phyloP scores from a whole-genome alignment of 1,140 invertebrate genomes.

The Diorhabda elongata region DNA sequence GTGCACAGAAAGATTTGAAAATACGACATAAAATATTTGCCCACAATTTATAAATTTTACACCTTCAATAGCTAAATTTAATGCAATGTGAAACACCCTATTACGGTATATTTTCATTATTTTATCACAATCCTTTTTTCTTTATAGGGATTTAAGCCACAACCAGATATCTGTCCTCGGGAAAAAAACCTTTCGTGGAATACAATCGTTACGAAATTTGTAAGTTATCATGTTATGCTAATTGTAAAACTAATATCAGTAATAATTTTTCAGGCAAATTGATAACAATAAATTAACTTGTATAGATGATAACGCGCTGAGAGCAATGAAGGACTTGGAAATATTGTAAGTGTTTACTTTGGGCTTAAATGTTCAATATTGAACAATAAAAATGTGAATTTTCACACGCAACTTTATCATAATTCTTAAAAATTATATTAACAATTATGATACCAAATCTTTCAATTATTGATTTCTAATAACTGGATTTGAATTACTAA shows the following conservation, averaged over 20 bases:
- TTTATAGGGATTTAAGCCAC: slow-evolving; percentile 87
- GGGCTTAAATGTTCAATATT: not conserved
- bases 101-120: no score
- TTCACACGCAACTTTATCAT: no score
- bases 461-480: no score
- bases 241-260: no score
- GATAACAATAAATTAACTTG: slow-evolving; percentile 94
- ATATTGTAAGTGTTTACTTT: slow-evolving; percentile 69
- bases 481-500: no score
- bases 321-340: slow-evolving; percentile 78
- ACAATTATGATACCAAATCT: no score
- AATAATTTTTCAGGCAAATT: slow-evolving; percentile 64
- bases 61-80: no score
- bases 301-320: slow-evolving; percentile 82
- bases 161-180: slow-evolving; percentile 86
- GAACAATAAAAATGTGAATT: not conserved
- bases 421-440: no score
- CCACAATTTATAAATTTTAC: no score
- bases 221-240: slow-evolving; percentile 28
- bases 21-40: no score
- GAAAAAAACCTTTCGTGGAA: slow-evolving; percentile 81
- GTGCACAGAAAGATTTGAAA: no score
- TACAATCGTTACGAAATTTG: slow-evolving; percentile 52
- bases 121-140: slow-evolving; percentile 24
- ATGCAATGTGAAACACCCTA: no score